Percentiles rank a stretch among this genome's conserved stretches.
Evolutionary conservation across 2,888 invertebrate species (phyloP).

Genomic region (Rhynchonema sp.): DNA sequence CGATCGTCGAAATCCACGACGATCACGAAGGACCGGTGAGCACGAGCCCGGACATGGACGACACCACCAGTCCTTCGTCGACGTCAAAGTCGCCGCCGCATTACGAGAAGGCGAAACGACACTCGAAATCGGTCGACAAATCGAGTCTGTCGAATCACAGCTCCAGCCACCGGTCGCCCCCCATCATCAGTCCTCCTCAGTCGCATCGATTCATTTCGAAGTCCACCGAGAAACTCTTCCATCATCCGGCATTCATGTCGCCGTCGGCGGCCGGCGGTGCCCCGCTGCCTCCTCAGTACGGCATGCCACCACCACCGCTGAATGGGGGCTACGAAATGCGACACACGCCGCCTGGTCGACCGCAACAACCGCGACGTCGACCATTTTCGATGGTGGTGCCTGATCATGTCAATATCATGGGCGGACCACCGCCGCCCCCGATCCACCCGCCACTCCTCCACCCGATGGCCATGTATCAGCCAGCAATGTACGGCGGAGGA

Average conservation of each 20-base stretch:
- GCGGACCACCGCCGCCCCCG: too few relatives aligned
- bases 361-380: neutral
- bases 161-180: neutral
- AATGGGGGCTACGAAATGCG: neutral
- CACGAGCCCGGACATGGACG: neutral
- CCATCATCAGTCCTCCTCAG: neutral
- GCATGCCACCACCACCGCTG: too few relatives aligned
- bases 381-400: neutral
- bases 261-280: neutral
- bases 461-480: neutral
- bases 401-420: neutral
- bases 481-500: neutral
- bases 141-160: neutral
- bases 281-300: neutral
- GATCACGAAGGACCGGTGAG: neutral
- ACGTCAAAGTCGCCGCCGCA: neutral
- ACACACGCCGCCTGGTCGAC: neutral
- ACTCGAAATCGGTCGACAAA: neutral
- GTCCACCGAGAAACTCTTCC: neutral
- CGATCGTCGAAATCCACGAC: neutral
- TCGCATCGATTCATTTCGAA: neutral
- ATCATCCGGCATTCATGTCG: neutral
- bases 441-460: neutral
- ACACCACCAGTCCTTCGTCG: neutral
- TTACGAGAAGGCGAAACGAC: neutral